Evolutionary conservation across 1,140 invertebrate genomes (phyloP), one percentile per base, ranked within the genome.

Genomic region (Triops longicaudatus): DNA sequence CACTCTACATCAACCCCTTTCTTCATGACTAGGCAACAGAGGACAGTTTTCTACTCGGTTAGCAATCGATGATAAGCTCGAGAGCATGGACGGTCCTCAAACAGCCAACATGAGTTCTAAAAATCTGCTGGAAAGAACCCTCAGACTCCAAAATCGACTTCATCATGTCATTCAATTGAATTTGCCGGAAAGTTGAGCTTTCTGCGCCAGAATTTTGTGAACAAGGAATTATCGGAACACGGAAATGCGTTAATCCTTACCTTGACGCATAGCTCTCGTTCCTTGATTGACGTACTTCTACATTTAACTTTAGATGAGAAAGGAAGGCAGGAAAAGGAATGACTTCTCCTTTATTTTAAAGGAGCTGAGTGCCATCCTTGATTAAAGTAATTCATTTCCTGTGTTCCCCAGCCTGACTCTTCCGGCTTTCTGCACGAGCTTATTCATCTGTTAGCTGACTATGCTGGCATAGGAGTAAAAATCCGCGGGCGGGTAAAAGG

Each of bases 301-400:
- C 31, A 37, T 37, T 37, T 2, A 37, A 37, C 31, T 37, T 37
- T 37, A 37, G 31, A 37, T 4, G 31, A 63, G 14, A 63, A 63
- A 11, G 22, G 50, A 63, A 63, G 50, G 50, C n/a, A 22, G 14
- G 50, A 63, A 63, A 22, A 63, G 50, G 50, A 63, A 17, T 63
- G 14, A 1, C 50, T 63, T 63, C 50, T 22, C 22, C 22, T 63
- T 22, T 63, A 63, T 22, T 63, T 63, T 63, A 63, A 63, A 5
- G 50, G 50, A 22, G 22, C 22, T 63, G 50, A 63, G 50, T 63
- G 50, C 50, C 31, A 63, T 63, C 22, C 22, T 63, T 63, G 50
- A 63, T 63, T 63, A 63, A 63, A 63, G 17, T 63, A 63, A 63
- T 63, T 63, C 50, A 63, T 63, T 63, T 63, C 50, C 50, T 63